Conservation (phyloP, 2,797 vertebrate species). For the Morelia viridis region DNA sequence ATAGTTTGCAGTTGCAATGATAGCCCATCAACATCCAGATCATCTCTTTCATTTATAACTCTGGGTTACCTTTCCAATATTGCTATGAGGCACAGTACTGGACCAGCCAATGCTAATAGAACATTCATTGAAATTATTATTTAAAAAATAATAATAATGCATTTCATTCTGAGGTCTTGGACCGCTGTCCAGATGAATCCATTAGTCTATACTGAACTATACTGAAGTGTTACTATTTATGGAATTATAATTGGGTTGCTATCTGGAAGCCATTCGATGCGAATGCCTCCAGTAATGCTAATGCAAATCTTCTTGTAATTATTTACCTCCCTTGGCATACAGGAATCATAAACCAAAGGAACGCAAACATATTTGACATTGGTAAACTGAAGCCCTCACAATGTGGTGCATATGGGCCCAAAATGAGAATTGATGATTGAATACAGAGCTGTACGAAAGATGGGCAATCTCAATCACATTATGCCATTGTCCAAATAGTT, state of each 20-base stretch:
- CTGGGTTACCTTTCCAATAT: not conserved
- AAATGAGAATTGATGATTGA: not conserved
- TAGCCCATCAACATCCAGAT: slow-evolving; percentile 32
- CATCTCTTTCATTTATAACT: slow-evolving; percentile 29
- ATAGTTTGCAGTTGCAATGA: slow-evolving; percentile 66
- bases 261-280: not conserved
- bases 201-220: not conserved
- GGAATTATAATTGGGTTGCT: not conserved
- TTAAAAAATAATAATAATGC: not conserved
- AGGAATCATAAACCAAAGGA: not conserved
- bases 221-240: not conserved
- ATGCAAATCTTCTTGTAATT: not conserved
- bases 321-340: not conserved
- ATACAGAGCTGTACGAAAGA: not conserved
- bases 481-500: not conserved
- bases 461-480: no score
- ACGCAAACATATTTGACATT: not conserved
- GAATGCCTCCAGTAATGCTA: not conserved
- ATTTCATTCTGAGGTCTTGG: slow-evolving; percentile 8
- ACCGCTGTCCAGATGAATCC: not conserved
- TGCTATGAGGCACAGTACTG: slow-evolving; percentile 6
- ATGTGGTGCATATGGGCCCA: not conserved
- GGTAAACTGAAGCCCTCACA: not conserved
- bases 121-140: not conserved
- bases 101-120: not conserved